phyloP scores from a whole-genome alignment of 2,113 vertebrate species.

The Cichladusa arquata region DNA sequence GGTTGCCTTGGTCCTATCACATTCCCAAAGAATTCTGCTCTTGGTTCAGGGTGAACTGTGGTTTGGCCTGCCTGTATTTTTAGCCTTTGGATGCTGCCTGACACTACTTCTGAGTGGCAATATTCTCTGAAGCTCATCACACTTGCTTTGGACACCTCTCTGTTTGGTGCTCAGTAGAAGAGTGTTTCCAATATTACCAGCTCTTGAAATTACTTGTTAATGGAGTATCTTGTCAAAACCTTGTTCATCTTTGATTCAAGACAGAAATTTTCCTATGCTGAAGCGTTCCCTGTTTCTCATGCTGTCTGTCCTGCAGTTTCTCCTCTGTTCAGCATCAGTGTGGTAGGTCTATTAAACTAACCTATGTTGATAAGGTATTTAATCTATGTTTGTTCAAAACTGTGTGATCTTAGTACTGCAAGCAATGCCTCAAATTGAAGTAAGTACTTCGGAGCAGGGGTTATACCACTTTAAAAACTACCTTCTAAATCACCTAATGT shows the following conservation, averaged over 20 bases:
- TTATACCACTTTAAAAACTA: not conserved
- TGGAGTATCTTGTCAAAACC: not conserved
- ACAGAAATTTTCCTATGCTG: not conserved
- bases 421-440: not conserved
- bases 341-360: not conserved
- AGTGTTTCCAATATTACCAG: not conserved
- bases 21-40: not conserved
- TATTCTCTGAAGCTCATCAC: not conserved
- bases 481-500: not conserved
- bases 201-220: not conserved
- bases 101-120: not conserved
- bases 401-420: not conserved
- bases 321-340: not conserved
- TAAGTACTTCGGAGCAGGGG: not conserved
- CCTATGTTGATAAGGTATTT: not conserved
- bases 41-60: not conserved
- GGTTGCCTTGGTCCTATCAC: not conserved
- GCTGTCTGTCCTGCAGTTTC: not conserved
- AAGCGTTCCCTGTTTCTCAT: not conserved
- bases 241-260: not conserved
- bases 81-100: not conserved
- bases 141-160: not conserved
- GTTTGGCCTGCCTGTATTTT: not conserved
- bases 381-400: not conserved
- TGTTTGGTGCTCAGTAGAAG: not conserved